Percentiles rank a stretch among this genome's conserved stretches.
Evolutionary conservation across 2,888 invertebrate species (phyloP).

Genomic region (Opisthograptis luteolata): DNA sequence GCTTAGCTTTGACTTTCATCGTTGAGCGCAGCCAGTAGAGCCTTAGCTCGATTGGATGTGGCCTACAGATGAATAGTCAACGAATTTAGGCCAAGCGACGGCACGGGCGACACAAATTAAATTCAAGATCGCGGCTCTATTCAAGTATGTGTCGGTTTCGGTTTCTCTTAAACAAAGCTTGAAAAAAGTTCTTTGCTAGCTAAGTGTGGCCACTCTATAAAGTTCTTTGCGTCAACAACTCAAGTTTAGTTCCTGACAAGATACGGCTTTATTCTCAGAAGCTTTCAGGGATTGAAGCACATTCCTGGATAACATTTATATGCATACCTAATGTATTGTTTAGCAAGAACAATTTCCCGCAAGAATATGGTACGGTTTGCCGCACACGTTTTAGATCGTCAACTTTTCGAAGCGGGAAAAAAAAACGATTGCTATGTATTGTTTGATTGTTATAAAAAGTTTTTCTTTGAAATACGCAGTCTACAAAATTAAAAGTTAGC

Average conservation of each 20-base stretch:
- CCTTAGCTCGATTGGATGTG: slow-evolving; percentile 64
- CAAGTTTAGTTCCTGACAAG: slow-evolving; percentile 34
- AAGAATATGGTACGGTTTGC: slow-evolving; percentile 52
- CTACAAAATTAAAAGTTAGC: slow-evolving; percentile 58
- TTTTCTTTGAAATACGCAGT: slow-evolving; percentile 54
- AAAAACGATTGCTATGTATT: slow-evolving; percentile 60
- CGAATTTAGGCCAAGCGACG: slow-evolving; percentile 63
- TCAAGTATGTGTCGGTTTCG: slow-evolving; percentile 22
- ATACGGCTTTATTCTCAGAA: slow-evolving; percentile 49
- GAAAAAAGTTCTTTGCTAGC: slow-evolving; percentile 15
- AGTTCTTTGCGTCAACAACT: slow-evolving; percentile 11
- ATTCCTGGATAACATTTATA: slow-evolving; percentile 12
- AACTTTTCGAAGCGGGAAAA: slow-evolving; percentile 41
- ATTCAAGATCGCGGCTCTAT: slow-evolving; percentile 25
- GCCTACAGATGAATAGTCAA: slow-evolving; percentile 71
- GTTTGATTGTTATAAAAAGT: slow-evolving; percentile 65
- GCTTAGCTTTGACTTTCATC: slow-evolving; percentile 73
- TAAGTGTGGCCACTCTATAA: slow-evolving; percentile 9
- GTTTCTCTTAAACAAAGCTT: slow-evolving; percentile 13
- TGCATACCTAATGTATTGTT: too few relatives aligned
- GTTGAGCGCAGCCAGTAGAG: slow-evolving; percentile 57
- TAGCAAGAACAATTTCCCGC: slow-evolving; percentile 36
- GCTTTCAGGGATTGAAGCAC: slow-evolving; percentile 49
- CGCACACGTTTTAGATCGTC: slow-evolving; percentile 59
- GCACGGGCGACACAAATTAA: slow-evolving; percentile 46